Conservation (phyloP, 2,888 invertebrate species). For the Hetaerina titia region DNA sequence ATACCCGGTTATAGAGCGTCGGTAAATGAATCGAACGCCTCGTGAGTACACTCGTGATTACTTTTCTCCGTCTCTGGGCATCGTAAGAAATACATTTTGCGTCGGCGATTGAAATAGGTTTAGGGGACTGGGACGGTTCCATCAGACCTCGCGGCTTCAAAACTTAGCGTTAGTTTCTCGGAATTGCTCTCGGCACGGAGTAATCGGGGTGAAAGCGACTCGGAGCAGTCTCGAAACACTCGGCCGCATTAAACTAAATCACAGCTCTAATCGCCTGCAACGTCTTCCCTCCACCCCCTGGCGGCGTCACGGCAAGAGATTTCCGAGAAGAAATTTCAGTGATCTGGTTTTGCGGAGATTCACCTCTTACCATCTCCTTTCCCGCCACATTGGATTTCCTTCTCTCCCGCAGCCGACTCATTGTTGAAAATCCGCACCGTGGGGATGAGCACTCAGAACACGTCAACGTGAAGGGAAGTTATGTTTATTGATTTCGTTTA, state of each 20-base stretch:
- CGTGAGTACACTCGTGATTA: too few relatives aligned
- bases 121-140: not conserved
- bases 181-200: not conserved
- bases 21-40: too few relatives aligned
- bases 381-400: not conserved
- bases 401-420: not conserved
- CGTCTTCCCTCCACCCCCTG: not conserved
- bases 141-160: not conserved
- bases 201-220: not conserved
- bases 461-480: too few relatives aligned
- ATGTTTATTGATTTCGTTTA: too few relatives aligned
- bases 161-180: not conserved
- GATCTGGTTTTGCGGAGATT: not conserved
- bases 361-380: not conserved
- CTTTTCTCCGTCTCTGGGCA: too few relatives aligned
- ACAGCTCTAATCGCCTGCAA: not conserved
- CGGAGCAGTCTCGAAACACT: not conserved
- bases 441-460: too few relatives aligned
- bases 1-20: too few relatives aligned
- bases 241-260: not conserved
- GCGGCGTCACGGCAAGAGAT: not conserved
- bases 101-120: too few relatives aligned
- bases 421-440: not conserved
- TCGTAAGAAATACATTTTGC: too few relatives aligned
- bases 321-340: slow-evolving; percentile 1